Evolutionary conservation across 2,113 vertebrate genomes (phyloP), one percentile per base, ranked within the genome.

Genomic region (Chloropsis hardwickii): DNA sequence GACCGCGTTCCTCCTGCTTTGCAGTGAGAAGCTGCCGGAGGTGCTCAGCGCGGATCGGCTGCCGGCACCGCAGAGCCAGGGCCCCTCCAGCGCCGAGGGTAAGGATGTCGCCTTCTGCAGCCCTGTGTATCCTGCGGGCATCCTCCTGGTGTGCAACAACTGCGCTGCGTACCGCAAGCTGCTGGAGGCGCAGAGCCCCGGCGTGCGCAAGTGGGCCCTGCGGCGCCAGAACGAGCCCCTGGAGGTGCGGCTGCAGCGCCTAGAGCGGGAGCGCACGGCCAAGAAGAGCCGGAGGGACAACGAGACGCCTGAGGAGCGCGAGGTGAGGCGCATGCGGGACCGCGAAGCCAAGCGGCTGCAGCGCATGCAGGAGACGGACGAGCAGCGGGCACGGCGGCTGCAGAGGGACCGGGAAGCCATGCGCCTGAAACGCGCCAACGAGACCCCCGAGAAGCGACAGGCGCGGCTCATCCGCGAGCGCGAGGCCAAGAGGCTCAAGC

Each of bases 381-480:
- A 99, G 60, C 99, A 99, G 97, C 97, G 99, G 50, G 98, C 99
- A 0, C 98, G 99, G 16, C 92, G 99, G 88, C 98, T 99, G 81
- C 99, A 99, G 97, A 95, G 99, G 14, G 99, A 99, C 97, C 97
- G 99, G 2, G 99, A 99, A 76, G 99, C 99, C 95, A 99, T 99
- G 99, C 98, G 99, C 4, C 80, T 99, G 70, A 99, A 99, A 86
- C 98, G 99, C 2, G 99, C 99, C 66, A 99, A 99, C 1, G 99
- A 99, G 97, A 99, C 99, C 18, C 99, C 99, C 0, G 99, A 99
- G 96, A 99, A 99, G 96, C 97, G 99, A 48, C 99, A 99, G 90
- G 99, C 99, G 4, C 97, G 99, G 96, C 98, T 99, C 50, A 98
- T 99, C 88, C 98, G 99, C 8, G 99, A 99, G 95, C 97, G 99